Base-by-base conservation (phyloP, 2,113 vertebrate genomes). In the Bufo gargarizans region DNA sequence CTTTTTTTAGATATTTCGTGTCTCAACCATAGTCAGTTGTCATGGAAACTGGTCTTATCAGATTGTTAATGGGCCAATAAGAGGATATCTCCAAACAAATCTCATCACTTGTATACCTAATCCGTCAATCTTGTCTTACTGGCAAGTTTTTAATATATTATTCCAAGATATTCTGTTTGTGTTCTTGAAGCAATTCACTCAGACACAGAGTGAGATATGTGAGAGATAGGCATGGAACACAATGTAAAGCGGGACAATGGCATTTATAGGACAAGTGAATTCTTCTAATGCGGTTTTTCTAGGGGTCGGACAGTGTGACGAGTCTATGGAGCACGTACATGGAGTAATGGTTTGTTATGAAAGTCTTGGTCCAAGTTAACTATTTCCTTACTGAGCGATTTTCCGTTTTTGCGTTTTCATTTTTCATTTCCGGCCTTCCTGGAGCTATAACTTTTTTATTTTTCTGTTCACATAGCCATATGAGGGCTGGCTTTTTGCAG, bases 31-130 rank as follows among this genome's bases (percentile, higher is more conserved):
- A 83, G 79, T 55, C 71, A 77, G 86, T 88, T 83, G 86, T 65
- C 86, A 83, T 83, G 56, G 86, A 76, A 88, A 82, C 69, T 63
- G 77, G 20, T 81, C 63, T 81, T 87, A 80, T 87, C 77, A 71
- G 77, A 47, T 71, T 71, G 63, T 20, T 77, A 63, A 88, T 71
- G 43, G 45, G 47, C 69, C 65, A 87, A 87, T 87, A 79, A 82
- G 67, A 47, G 6, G 16, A 71, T 87, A 81, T 81, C 67, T 82
- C 65, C 53, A 74, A 59, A 82, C 78, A 74, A 58, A 87, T 87
- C 77, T 43, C 16, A 82, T 82, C 78, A 81, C 86, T 87, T 77
- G 85, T 59, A 77, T 63, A 63, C 74, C 45, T 65, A 63, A 63
- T 78, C 72, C 47, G 22, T 65, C 72, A 77, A 77, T 77, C 47